A percentile compares a stretch with the other conserved stretches of the same genome.
These are phyloP conservation scores for Mustela lutreola DNA, from an alignment of 2,113 vertebrate genomes.

Conservation along the genomic window DNA sequence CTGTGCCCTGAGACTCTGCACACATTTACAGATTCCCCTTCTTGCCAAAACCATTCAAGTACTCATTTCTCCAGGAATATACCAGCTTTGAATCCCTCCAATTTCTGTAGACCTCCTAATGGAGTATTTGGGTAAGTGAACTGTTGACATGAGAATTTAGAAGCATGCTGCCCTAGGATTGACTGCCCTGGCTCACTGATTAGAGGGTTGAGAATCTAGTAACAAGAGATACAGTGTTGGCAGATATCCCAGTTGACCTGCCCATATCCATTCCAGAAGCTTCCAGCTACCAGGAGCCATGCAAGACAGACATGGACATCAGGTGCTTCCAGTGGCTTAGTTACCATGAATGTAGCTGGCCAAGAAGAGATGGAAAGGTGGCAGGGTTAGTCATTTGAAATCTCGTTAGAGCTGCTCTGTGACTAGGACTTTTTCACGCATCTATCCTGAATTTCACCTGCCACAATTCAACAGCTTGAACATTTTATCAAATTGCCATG, in stretches of 20 bases:
- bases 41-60: neutral
- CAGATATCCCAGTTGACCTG: neutral
- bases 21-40: neutral
- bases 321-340: neutral
- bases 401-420: neutral
- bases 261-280: neutral
- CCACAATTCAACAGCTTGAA: neutral
- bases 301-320: neutral
- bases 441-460: neutral
- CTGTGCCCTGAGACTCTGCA: neutral
- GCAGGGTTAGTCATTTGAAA: neutral
- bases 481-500: neutral
- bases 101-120: neutral
- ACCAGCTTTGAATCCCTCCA: neutral
- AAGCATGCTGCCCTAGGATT: neutral
- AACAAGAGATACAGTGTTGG: neutral
- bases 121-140: neutral
- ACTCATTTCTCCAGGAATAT: neutral
- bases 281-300: neutral
- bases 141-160: neutral
- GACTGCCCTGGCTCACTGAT: neutral
- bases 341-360: neutral
- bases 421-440: neutral
- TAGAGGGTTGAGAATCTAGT: neutral
- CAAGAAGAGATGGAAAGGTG: neutral